These are phyloP conservation scores for Enteromius mattozi DNA, from an alignment of 2,797 vertebrate species.

Conservation along the genomic window DNA sequence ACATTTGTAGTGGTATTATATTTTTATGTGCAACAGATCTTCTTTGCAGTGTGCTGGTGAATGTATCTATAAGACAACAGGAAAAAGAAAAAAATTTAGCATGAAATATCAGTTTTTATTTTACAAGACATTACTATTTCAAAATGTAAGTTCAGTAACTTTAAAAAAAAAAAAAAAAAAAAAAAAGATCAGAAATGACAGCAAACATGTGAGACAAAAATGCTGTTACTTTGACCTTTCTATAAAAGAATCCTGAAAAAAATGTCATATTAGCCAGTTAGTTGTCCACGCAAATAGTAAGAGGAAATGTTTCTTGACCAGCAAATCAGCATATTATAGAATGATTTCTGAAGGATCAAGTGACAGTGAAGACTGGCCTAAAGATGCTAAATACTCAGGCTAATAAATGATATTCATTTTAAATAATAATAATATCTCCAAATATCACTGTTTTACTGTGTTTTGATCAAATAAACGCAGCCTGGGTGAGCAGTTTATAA, in stretches of 20 bases:
- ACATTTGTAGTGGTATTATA: slow-evolving; percentile 38
- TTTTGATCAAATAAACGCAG: not conserved
- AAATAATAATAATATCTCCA: not conserved
- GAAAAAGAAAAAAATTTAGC: not conserved
- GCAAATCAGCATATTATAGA: no score
- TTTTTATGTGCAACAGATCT: slow-evolving; percentile 36
- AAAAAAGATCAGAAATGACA: not conserved
- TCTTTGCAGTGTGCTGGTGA: not conserved
- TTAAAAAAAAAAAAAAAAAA: not conserved
- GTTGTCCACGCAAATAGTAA: not conserved
- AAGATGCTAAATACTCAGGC: no score
- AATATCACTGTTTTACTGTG: not conserved
- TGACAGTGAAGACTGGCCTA: no score
- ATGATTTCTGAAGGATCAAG: no score
- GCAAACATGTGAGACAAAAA: not conserved
- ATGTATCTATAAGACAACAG: not conserved
- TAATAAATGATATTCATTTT: not conserved
- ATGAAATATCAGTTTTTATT: not conserved
- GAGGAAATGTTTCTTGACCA: no score
- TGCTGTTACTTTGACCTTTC: not conserved
- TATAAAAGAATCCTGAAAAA: not conserved
- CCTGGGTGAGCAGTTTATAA: not conserved
- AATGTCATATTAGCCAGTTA: not conserved
- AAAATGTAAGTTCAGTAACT: not conserved
- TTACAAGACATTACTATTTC: not conserved